These are phyloP conservation scores for Actinopyga echinites DNA, from an alignment of 53 echinoderm and acorn worm genomes.

Conservation along the genomic window DNA sequence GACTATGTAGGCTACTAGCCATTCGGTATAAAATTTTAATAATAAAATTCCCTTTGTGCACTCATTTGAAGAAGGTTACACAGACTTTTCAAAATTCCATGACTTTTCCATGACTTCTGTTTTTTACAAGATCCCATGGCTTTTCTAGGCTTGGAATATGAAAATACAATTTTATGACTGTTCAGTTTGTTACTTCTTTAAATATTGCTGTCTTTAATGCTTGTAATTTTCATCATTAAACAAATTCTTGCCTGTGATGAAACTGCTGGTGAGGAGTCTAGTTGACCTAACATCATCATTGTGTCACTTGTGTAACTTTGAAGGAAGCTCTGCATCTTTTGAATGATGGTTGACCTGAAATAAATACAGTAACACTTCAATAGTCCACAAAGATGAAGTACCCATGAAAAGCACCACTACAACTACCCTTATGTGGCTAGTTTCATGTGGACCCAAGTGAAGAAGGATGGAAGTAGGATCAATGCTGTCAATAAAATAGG, in stretches of 20 bases:
- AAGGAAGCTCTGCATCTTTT: conserved; percentile 49
- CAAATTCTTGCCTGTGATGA: neutral
- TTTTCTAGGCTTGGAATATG: too few relatives aligned
- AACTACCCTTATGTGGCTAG: neutral
- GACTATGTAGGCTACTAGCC: too few relatives aligned
- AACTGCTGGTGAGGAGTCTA: conserved; percentile 43
- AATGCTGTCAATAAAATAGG: neutral
- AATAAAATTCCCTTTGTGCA: too few relatives aligned
- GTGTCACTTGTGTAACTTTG: conserved; percentile 54
- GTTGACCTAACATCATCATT: conserved; percentile 52
- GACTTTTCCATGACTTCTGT: too few relatives aligned
- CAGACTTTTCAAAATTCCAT: too few relatives aligned
- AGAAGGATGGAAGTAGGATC: neutral
- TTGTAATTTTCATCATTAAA: too few relatives aligned
- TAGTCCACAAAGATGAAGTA: neutral
- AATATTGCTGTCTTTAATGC: too few relatives aligned
- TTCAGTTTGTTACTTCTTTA: too few relatives aligned
- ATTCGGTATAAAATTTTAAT: too few relatives aligned
- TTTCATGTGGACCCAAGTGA: neutral
- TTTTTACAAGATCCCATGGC: too few relatives aligned
- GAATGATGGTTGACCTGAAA: conserved; percentile 41
- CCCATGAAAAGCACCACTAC: neutral
- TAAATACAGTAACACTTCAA: neutral
- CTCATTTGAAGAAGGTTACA: too few relatives aligned
- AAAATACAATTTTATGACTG: too few relatives aligned